phyloP scores from a whole-genome alignment of 2,888 invertebrate genomes.

The Vandiemenella viatica region DNA sequence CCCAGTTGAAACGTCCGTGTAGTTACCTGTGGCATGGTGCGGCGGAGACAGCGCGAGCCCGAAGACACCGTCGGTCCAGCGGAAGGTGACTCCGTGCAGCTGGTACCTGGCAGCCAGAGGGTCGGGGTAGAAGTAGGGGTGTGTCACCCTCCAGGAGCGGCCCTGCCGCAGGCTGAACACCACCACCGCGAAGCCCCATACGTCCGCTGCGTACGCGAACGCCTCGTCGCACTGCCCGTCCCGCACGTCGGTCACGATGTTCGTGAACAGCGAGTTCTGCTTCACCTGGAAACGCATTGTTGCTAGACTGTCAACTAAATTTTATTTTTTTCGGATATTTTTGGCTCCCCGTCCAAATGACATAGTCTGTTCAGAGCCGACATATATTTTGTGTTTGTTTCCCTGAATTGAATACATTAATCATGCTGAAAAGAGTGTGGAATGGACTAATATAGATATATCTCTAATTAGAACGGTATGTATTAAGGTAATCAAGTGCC shows the following conservation, averaged over 20 bases:
- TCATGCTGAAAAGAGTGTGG: too few relatives aligned
- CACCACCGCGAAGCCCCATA: constrained; percentile 50
- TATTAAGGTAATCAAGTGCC: too few relatives aligned
- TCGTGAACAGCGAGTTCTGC: constrained; percentile 54
- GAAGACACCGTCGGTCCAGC: constrained; percentile 62
- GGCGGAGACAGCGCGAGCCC: constrained; percentile 59
- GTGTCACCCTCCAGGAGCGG: constrained; percentile 57
- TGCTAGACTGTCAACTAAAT: too few relatives aligned
- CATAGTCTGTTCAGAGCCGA: too few relatives aligned
- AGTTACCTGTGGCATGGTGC: constrained; percentile 33
- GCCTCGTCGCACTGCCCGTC: constrained; percentile 48
- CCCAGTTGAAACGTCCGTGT: too few relatives aligned
- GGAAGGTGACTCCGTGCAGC: constrained; percentile 57
- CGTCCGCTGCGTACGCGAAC: constrained; percentile 56
- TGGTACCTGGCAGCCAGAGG: constrained; percentile 59
- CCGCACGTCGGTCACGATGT: constrained; percentile 57
- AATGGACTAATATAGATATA: too few relatives aligned
- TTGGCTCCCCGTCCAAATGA: too few relatives aligned
- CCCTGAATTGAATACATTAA: too few relatives aligned
- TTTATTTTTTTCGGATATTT: too few relatives aligned
- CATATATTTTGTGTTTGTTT: too few relatives aligned
- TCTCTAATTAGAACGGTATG: too few relatives aligned
- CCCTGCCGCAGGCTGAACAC: constrained; percentile 61
- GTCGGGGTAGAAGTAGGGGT: constrained; percentile 55
- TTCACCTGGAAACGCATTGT: too few relatives aligned